Conservation (phyloP, 2,113 vertebrate genomes). For the Marcusenius ussheri region DNA sequence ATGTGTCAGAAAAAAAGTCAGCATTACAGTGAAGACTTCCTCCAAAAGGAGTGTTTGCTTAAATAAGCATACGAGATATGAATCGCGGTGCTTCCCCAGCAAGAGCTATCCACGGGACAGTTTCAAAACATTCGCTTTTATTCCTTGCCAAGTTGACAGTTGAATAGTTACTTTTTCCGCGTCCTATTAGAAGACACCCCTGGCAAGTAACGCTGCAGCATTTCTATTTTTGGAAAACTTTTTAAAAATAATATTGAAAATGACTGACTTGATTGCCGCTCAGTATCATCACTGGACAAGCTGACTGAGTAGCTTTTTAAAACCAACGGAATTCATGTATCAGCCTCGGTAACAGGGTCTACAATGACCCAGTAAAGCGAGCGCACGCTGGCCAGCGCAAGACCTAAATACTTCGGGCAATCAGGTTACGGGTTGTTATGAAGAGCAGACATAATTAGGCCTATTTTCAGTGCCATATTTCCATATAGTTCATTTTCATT, state of each 20-base stretch:
- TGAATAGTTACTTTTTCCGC: background rate
- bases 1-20: background rate
- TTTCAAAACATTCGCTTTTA: background rate
- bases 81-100: conserved; percentile 3
- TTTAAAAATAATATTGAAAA: background rate
- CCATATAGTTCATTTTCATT: background rate
- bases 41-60: background rate
- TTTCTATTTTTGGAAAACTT: background rate
- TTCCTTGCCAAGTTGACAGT: background rate
- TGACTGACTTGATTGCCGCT: background rate
- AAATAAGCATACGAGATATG: conserved; percentile 1
- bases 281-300: background rate
- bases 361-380: background rate
- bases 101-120: background rate
- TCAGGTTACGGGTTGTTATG: background rate
- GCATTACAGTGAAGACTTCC: background rate
- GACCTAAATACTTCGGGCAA: background rate
- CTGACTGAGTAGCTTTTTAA: background rate
- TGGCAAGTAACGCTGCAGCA: background rate
- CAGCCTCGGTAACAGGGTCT: background rate
- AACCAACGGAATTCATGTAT: background rate
- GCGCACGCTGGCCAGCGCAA: background rate
- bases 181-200: background rate
- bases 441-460: background rate
- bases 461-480: background rate